Percentiles rank a stretch among this genome's conserved stretches.
phyloP scores from a whole-genome alignment of 2,113 vertebrate genomes.

The Oncorhynchus masou region DNA sequence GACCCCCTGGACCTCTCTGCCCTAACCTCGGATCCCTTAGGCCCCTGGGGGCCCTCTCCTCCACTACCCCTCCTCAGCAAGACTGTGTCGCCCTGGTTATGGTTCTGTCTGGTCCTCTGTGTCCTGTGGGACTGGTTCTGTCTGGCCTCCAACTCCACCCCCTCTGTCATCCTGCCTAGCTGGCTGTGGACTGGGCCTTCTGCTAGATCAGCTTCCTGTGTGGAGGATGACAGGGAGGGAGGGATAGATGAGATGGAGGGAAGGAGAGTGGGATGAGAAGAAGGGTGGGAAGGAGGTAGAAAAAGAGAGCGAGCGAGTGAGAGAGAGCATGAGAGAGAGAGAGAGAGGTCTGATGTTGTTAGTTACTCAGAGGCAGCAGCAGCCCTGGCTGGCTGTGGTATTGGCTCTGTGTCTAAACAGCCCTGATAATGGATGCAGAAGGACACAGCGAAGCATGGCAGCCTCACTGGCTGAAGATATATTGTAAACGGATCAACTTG shows the following conservation, averaged over 20 bases:
- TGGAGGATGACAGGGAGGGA: neutral
- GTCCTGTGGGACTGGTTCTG: neutral
- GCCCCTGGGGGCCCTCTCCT: neutral
- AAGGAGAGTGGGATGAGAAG: neutral
- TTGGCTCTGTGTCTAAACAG: no score
- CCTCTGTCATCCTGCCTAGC: slow-evolving; percentile 39
- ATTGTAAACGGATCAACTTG: no score
- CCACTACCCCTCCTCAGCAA: neutral
- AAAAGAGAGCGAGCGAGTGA: no score
- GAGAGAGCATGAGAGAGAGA: no score
- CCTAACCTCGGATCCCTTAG: no score
- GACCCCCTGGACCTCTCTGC: neutral
- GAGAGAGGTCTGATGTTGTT: no score
- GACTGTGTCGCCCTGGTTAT: neutral
- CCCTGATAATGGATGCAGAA: no score
- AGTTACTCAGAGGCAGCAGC: no score
- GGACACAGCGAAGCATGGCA: no score
- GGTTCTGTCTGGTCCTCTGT: neutral
- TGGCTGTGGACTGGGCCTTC: neutral
- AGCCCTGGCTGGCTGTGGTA: no score
- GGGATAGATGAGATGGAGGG: neutral
- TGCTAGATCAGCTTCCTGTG: slow-evolving; percentile 17
- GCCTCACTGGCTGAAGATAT: no score
- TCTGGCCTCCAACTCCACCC: slow-evolving; percentile 13
- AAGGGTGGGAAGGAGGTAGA: no score